A percentile compares a stretch with the other conserved stretches of the same genome.
These are phyloP conservation scores for Takifugu bimaculatus DNA, from an alignment of 2,113 vertebrate genomes.

Conservation along the genomic window DNA sequence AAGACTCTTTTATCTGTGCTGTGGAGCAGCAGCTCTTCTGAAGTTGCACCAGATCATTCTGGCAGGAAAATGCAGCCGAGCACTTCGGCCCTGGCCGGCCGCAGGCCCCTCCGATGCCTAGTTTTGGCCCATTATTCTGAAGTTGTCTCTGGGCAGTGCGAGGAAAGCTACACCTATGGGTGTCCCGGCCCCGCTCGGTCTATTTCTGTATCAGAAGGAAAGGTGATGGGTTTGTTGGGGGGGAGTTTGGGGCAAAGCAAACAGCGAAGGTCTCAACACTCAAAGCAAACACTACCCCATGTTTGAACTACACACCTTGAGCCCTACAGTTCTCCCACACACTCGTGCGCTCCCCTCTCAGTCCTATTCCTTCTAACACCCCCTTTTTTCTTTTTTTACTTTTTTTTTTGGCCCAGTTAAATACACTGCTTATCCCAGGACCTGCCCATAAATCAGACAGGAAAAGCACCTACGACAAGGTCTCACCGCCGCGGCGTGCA, in stretches of 20 bases:
- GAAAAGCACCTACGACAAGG: constrained; percentile 65
- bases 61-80: constrained; percentile 4
- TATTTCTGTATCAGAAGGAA: constrained; percentile 66
- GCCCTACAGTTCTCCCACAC: constrained; percentile 60
- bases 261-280: constrained; percentile 69
- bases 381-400: constrained; percentile 6
- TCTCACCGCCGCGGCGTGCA: constrained; percentile 56
- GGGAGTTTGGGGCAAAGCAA: constrained; percentile 60
- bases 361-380: constrained; percentile 54
- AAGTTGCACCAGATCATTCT: constrained; percentile 12
- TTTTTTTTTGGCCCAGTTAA: constrained; percentile 51
- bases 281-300: constrained; percentile 71
- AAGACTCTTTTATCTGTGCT: constrained; percentile 11
- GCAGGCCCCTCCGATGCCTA: constrained; percentile 15
- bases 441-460: constrained; percentile 65
- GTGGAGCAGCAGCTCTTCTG: constrained; percentile 1
- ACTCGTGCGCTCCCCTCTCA: constrained; percentile 48
- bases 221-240: constrained; percentile 42
- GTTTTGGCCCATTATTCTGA: constrained; percentile 25
- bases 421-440: constrained; percentile 63
- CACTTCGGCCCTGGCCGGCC: neutral
- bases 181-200: constrained; percentile 52
- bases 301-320: constrained; percentile 77
- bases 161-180: constrained; percentile 47
- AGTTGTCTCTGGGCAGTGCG: constrained; percentile 19